Base-by-base conservation (phyloP, 2,797 vertebrate genomes). In the Emydoidea blandingii region DNA sequence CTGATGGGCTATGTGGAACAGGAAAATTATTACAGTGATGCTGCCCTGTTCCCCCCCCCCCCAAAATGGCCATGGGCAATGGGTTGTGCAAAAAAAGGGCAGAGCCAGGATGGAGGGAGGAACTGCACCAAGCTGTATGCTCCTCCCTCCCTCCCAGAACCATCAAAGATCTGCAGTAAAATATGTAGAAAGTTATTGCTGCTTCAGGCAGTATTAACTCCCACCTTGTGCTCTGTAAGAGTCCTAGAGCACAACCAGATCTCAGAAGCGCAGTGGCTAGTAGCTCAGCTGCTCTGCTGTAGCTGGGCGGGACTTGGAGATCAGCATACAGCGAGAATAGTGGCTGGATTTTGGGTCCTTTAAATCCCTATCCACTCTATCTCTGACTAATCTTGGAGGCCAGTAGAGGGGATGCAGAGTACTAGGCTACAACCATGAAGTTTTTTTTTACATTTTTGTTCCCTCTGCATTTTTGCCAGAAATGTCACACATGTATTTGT, bases 391-490 rank as follows among this genome's bases (percentile, higher is more conserved):
- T 44, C 83, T 4, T 93, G 82, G 65, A 87, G 93, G 41, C 53
- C 59, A 81, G 76, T 83, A 56, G 52, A 52, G 49, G 83, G 23
- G 85, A 80, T 31, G 53, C 81, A 41, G 49, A 88, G 2, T 2
- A 0, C 18, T 53, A 84, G 57, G 37, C 68, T 53, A 34, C n/a
- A 62, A 37, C 41, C 44, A 47, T 47, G 44, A 68, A 21, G 19
- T 19, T 19, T 16, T n/a, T n/a, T 65, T n/a, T n/a, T 65, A 65
- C 54, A 41, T 83, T 89, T 72, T 62, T 0, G 0, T 86, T 89
- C 18, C 62, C 56, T 92, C 47, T 52, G 47, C 19, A 8, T 81
- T 95, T 86, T 89, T 91, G 78, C 56, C 79, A 89, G 83, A 91
- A 92, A 79, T 34, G 2, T 76, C 72, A n/a, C 62, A 65, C 16